Evolutionary conservation across 2,113 vertebrate species (phyloP), one percentile per base, ranked within the genome.

Genomic region (Brienomyrus longianalis): DNA sequence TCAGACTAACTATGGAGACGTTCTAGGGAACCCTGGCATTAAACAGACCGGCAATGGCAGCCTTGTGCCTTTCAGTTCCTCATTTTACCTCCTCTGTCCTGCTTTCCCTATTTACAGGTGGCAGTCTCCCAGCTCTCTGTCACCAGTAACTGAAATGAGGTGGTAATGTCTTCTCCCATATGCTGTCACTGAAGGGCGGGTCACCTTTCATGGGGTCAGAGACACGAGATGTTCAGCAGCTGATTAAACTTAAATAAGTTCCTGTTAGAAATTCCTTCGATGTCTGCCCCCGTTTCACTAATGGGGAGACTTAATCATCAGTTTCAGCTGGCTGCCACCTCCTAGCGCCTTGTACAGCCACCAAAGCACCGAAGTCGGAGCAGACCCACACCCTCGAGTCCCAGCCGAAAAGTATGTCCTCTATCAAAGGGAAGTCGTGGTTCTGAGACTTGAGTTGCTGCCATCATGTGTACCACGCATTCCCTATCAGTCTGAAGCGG

Each of bases 201-300:
- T 95, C 96, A 95, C 93, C 95, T 95, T 95, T 96, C 95, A 96
- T 93, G 94, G 95, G 95, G 96, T 96, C 50, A 87, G 51, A 56
- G 85, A 35, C 31, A 56, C 7, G 85, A 54, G 85, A 87, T 87
- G 85, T 54, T 87, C 85, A 35, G 48, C 85, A 52, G 85, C 94
- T 94, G 92, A 96, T 93, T 89, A 91, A 91, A 91, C 92, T 94
- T 92, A 90, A 93, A 92, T 74, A 90, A 83, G 80, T 56, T 87
- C 85, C 51, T 21, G 51, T 87, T 54, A 87, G 85, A 87, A 50
- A 54, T 87, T 87, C 85, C 50, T 52, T 87, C 51, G 51, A 87
- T 87, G 51, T 87, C 85, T 87, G 50, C 13, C 85, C 48, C 85
- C 51, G 7, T 87, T 87, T 27, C 85, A 35, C 48, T 87, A 87